phyloP scores from a whole-genome alignment of 2,888 invertebrate genomes.

The Eilema griseolum region DNA sequence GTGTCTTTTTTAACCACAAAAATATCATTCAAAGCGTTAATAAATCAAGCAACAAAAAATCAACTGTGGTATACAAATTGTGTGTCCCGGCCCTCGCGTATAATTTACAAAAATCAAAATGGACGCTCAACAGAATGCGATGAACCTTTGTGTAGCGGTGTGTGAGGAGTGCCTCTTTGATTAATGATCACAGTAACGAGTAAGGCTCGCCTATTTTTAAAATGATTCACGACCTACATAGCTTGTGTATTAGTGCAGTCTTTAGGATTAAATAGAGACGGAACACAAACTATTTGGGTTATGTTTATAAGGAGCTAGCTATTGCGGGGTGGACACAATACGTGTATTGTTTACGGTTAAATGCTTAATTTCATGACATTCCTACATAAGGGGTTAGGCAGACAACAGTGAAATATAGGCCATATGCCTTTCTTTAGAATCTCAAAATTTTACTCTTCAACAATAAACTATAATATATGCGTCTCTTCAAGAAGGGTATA shows the following conservation, averaged over 20 bases:
- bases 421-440: no score
- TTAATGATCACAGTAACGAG: conserved; percentile 39
- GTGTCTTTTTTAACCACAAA: background rate
- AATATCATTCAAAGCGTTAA: conserved; percentile 4
- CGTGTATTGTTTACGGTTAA: background rate
- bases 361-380: background rate
- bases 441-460: no score
- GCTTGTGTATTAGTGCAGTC: background rate
- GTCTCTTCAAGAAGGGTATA: no score
- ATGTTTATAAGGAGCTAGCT: background rate
- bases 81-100: background rate
- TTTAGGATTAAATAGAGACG: conserved; percentile 8
- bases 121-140: conserved; percentile 19
- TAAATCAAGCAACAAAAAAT: conserved; percentile 5
- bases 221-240: conserved; percentile 14
- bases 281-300: background rate
- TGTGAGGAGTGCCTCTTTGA: conserved; percentile 37
- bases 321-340: background rate
- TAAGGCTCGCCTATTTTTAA: conserved; percentile 22
- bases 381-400: no score
- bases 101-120: conserved; percentile 23
- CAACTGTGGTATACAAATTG: background rate
- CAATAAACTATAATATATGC: no score
- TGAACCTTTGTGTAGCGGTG: conserved; percentile 22
- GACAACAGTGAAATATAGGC: no score